These are phyloP conservation scores for Heterodera schachtii DNA, from an alignment of 1,140 invertebrate genomes.

Conservation along the genomic window DNA sequence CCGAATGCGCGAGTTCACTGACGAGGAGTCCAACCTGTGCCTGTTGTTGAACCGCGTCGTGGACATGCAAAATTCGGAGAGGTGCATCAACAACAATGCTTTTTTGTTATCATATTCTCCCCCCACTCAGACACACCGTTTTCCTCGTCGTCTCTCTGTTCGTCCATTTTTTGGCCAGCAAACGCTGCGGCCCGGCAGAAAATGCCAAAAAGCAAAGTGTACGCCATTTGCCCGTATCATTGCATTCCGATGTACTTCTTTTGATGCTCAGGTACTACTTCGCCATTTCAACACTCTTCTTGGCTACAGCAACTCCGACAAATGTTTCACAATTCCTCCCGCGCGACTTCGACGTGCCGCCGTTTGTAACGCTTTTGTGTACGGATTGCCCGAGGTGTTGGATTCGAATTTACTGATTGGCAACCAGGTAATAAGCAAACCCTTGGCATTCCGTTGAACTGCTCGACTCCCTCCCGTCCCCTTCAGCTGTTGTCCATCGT, in stretches of 20 bases:
- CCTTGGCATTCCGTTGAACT: not conserved
- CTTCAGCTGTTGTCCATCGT: conserved; percentile 79
- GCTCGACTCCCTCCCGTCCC: too few relatives aligned
- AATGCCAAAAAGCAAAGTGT: conserved; percentile 71
- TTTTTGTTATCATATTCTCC: not conserved
- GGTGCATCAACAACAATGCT: conserved; percentile 72
- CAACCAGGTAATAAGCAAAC: conserved; percentile 83
- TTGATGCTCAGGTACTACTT: conserved; percentile 74
- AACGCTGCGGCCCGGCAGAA: conserved; percentile 68
- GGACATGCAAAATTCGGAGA: conserved; percentile 89
- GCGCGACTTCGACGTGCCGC: conserved; percentile 46
- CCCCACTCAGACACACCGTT: conserved; percentile 70
- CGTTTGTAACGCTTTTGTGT: conserved; percentile 81
- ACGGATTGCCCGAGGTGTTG: conserved; percentile 77
- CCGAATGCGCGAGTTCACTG: conserved; percentile 68
- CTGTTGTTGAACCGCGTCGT: conserved; percentile 74
- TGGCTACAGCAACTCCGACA: conserved; percentile 88
- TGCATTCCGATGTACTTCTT: not conserved
- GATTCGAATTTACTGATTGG: conserved; percentile 70
- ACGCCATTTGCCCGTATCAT: not conserved
- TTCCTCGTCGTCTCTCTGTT: conserved; percentile 91
- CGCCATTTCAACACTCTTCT: conserved; percentile 88
- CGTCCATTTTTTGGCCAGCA: conserved; percentile 77
- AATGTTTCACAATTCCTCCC: conserved; percentile 85
- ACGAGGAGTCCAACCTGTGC: conserved; percentile 71